Base-by-base conservation (phyloP, 2,797 vertebrate species). In the Paedocypris micromegethes region DNA sequence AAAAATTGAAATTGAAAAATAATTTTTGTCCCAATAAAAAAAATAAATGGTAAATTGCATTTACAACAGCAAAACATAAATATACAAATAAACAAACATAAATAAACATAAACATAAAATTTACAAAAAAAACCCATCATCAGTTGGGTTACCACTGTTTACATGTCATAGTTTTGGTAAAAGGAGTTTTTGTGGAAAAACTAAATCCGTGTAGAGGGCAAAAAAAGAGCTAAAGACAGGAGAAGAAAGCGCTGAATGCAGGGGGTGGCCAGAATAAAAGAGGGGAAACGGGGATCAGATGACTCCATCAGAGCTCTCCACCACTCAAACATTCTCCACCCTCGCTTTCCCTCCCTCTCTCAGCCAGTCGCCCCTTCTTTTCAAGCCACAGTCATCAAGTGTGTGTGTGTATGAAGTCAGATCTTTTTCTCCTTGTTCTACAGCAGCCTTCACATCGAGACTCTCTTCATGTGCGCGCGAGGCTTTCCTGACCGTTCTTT, bases 371-470 rank as follows among this genome's bases (percentile, higher is more conserved):
- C 75, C 64, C 69, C 67, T 59, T 55, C 61, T 55, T 52, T 58
- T 73, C 64, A 23, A 64, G 60, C 58, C 56, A 65, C 75, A 57
- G 56, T 68, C 61, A 75, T 55, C 74, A 63, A 75, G 71, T 77
- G 66, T 59, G 58, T 68, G 76, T 80, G 66, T 69, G 77, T 69
- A 75, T 85, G 82, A 88, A 83, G 87, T 87, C 84, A 86, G 76
- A 73, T 76, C 77, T 80, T 78, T 73, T 77, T 64, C 66, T 70
- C 58, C 6, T 69, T 78, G 74, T 47, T 76, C 78, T 86, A 83
- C 82, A 86, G 84, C 8, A 77, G 70, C 81, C 83, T 84, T 83
- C 84, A 83, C 79, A 83, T 82, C 84, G 62, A 74, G 78, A 44
- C 75, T 64, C 65, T 74, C 71, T 64, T 53, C 62, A 51, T 67